These are phyloP conservation scores for Steinernema hermaphroditum DNA, from an alignment of 2,888 invertebrate species.

Conservation along the genomic window DNA sequence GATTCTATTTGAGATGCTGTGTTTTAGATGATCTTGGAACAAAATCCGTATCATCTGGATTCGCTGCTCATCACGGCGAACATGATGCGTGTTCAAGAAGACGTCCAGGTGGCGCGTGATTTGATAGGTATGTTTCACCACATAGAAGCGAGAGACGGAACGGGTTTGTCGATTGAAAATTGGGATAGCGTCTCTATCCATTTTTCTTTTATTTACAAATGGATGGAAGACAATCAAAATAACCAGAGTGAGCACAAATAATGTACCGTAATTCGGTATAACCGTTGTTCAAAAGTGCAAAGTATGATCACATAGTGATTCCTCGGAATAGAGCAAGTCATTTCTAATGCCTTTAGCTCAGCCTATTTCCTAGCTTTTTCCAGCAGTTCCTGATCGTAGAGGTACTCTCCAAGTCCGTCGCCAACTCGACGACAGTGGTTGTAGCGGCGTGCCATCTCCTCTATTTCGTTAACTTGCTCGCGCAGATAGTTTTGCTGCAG, in stretches of 20 bases:
- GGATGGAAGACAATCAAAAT: too few relatives aligned
- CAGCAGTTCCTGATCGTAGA: slow-evolving; percentile 42
- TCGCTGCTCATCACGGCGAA: slow-evolving; percentile 54
- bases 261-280: too few relatives aligned
- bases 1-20: too few relatives aligned
- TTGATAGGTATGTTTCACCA: slow-evolving; percentile 51
- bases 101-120: slow-evolving; percentile 50
- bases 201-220: too few relatives aligned
- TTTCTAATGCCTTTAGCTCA: too few relatives aligned
- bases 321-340: too few relatives aligned
- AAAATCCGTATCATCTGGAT: slow-evolving; percentile 57
- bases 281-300: too few relatives aligned
- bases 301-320: too few relatives aligned
- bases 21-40: slow-evolving; percentile 35
- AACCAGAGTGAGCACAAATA: too few relatives aligned
- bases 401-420: slow-evolving; percentile 43
- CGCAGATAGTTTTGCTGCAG: slow-evolving; percentile 46
- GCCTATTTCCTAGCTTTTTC: background rate
- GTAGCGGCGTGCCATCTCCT: slow-evolving; percentile 40
- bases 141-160: too few relatives aligned
- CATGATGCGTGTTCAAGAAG: slow-evolving; percentile 51
- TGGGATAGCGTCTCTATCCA: too few relatives aligned
- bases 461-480: slow-evolving; percentile 46
- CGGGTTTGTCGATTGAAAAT: too few relatives aligned
- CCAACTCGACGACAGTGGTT: slow-evolving; percentile 43